phyloP scores from a whole-genome alignment of 1,140 invertebrate species.

The Macrobrachium rosenbergii region DNA sequence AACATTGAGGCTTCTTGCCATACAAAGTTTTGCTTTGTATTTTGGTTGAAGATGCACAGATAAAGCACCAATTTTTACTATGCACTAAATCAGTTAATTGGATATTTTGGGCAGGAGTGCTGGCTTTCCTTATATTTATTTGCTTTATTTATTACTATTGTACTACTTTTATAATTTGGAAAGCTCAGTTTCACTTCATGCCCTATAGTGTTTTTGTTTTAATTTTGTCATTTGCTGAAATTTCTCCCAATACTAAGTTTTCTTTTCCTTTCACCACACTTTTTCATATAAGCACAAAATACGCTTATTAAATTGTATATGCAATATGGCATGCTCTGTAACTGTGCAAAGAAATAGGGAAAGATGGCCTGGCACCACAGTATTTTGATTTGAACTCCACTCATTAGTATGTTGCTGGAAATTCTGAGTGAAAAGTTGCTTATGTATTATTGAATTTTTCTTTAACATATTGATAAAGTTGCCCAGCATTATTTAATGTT shows the following conservation, averaged over 20 bases:
- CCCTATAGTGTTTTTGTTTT: not conserved
- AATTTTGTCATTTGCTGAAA: not conserved
- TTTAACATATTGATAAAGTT: too few relatives aligned
- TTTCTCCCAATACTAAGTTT: not conserved
- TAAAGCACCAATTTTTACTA: not conserved
- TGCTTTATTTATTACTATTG: constrained; percentile 40
- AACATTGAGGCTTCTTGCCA: constrained; percentile 39
- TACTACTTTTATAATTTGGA: constrained; percentile 13
- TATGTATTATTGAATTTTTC: too few relatives aligned
- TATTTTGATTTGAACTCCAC: too few relatives aligned
- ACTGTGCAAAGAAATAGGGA: too few relatives aligned
- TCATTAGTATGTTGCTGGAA: too few relatives aligned
- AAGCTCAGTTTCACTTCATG: constrained; percentile 42
- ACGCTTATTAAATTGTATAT: too few relatives aligned
- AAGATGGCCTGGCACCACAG: too few relatives aligned
- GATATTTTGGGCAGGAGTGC: not conserved
- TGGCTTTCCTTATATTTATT: constrained; percentile 18
- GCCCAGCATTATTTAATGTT: too few relatives aligned
- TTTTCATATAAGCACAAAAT: not conserved
- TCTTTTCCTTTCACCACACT: not conserved
- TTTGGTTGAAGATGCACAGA: constrained; percentile 50
- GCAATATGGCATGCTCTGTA: too few relatives aligned
- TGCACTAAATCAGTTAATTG: not conserved
- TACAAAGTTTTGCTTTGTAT: constrained; percentile 57
- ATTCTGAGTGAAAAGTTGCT: too few relatives aligned